phyloP scores from a whole-genome alignment of 1,140 invertebrate species.

The Babylonia areolata region DNA sequence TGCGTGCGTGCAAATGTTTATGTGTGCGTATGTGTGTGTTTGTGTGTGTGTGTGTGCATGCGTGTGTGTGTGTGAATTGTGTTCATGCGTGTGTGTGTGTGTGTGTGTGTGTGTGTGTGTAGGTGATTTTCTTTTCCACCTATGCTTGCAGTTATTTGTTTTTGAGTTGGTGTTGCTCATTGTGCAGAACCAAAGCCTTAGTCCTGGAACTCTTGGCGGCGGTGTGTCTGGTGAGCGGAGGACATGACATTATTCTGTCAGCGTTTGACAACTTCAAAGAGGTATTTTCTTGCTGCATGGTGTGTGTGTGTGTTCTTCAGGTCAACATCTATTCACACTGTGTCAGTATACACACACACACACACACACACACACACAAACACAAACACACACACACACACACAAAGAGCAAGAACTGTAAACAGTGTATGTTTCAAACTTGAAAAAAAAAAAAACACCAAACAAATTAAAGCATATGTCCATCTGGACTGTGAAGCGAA shows the following conservation, averaged over 20 bases:
- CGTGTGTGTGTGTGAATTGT: neutral
- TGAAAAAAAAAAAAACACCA: no score
- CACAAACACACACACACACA: no score
- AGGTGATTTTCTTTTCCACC: no score
- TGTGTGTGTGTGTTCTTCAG: no score
- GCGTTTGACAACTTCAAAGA: conserved; percentile 90
- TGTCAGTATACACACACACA: no score
- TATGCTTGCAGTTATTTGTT: neutral
- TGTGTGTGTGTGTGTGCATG: neutral
- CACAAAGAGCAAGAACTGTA: no score
- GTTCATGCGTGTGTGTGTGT: neutral
- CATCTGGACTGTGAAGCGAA: no score
- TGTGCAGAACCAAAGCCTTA: conserved; percentile 93
- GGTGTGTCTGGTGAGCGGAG: conserved; percentile 98
- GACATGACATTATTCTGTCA: conserved; percentile 96
- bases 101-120: no score
- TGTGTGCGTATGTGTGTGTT: neutral
- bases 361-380: no score
- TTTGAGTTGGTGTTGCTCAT: conserved; percentile 14
- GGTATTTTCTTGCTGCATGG: neutral
- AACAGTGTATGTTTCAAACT: no score
- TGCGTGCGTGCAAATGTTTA: neutral
- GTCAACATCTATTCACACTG: no score
- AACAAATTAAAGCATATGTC: no score
- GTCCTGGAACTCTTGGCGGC: conserved; percentile 93